Evolutionary conservation across 2,888 invertebrate species (phyloP), one percentile per base, ranked within the genome.

Genomic region (Chymomyza procnemis): DNA sequence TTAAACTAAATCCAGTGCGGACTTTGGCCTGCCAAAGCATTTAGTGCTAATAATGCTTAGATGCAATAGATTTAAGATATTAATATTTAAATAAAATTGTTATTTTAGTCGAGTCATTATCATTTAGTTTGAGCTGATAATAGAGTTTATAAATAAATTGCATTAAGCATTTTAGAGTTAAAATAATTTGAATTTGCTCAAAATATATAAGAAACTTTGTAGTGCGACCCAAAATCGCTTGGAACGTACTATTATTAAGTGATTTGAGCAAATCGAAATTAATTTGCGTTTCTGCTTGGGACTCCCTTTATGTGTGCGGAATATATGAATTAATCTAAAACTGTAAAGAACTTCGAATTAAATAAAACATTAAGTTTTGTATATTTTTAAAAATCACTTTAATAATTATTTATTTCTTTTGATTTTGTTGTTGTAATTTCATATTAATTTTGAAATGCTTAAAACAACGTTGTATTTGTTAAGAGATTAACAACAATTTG

Each of bases 301-400:
- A 73, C 61, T 76, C 76, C 79, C 74, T 79, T 79, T 81, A 75
- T 77, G 78, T 79, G 85, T 87, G 80, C 79, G 73, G 76, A 76
- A 79, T 76, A 76, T 70, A 67, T 72, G 61, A 66, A 50, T 26
- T 54, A 62, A 66, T 63, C 8, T 56, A 48, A 41, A 14, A 55
- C 50, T 48, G 41, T 12, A 30, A 30, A 5, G 14, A 2, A 41
- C 52, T 61, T 16, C 0, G 47, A 61, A 48, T 41, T 8, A 59
- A 18, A 41, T 50, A 61, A 55, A 54, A 46, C 57, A 50, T 34
- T 30, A 54, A 9, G 47, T 56, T 64, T 19, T 50, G 26, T 47
- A 12, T 41, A 41, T 3, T 9, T 41, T 41, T n/a, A n/a, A 41
- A 41, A 41, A 12, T 41, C 9, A 41, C 34, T 21, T 21, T n/a